Conservation (phyloP, 2,888 invertebrate species). For the Cheilosia soror region DNA sequence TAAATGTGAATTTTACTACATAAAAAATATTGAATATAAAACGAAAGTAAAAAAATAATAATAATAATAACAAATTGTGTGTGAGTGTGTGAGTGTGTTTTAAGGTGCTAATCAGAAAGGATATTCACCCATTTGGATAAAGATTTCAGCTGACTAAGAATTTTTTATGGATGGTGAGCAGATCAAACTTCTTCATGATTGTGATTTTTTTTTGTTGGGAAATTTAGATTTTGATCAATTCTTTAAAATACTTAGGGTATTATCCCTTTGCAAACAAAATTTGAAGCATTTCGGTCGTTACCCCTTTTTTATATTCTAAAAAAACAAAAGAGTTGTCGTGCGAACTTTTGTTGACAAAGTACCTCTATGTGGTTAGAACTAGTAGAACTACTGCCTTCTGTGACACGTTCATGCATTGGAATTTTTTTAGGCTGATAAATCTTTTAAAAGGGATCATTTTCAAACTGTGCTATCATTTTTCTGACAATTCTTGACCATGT, state of each 20-base stretch:
- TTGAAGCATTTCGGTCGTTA: neutral
- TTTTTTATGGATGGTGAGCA: conserved; percentile 31
- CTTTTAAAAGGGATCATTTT: too few relatives aligned
- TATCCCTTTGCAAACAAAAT: neutral
- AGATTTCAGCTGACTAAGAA: conserved; percentile 11
- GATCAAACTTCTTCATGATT: neutral
- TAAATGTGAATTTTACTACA: conserved; percentile 37
- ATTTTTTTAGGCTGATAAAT: too few relatives aligned
- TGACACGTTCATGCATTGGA: too few relatives aligned
- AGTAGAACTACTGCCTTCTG: too few relatives aligned
- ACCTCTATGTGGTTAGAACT: neutral
- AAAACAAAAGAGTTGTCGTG: conserved; percentile 21
- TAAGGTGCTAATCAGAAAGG: conserved; percentile 47
- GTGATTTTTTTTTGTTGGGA: neutral
- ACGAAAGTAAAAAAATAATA: conserved; percentile 1
- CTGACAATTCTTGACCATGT: too few relatives aligned
- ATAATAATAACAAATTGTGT: conserved; percentile 12
- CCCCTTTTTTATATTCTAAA: too few relatives aligned
- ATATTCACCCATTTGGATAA: conserved; percentile 63
- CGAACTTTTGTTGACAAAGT: conserved; percentile 12
- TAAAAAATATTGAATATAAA: neutral
- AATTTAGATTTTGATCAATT: neutral
- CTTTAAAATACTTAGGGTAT: neutral
- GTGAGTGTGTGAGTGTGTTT: neutral
- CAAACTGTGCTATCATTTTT: too few relatives aligned